Evolutionary conservation across 37 sponge, comb jelly and placozoan species (phyloP), one percentile per base, ranked within the genome.

Genomic region (Cliona cf. orientalis): DNA sequence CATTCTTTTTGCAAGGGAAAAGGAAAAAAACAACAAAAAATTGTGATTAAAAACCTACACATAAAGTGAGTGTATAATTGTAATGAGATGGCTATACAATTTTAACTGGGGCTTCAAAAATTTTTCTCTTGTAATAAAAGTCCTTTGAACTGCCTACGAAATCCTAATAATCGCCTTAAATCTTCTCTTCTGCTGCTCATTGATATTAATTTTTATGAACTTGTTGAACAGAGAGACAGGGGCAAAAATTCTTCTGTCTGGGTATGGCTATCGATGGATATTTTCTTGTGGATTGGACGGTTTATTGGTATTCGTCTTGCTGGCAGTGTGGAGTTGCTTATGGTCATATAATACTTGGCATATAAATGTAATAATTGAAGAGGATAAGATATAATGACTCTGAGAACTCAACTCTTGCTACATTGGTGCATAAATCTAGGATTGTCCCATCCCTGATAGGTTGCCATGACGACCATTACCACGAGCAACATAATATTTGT

Each of bases 241-340:
- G 79, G 41, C 92, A 89, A 69, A 92, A 90, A 0, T 89, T 95
- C 41, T 88, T 89, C 53, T 90, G 96, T 0, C 69, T 95, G 26
- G 21, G 72, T 73, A 25, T 79, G 79, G 75, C 9, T 86, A 6
- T 86, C 75, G 74, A 26, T 79, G 71, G 87, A 86, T 45, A 53
- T 86, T 0, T 86, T 86, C 45, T n/a, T 71, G 4, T 53, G 45
- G 64, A 22, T 72, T 0, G 64, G 87, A 31, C 46, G 75, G 0
- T 0, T 66, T 2, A 64, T 86, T 31, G 87, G 87, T 2, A 28
- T 79, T 3, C 23, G 73, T 41, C 65, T 80, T 1, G 29, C 75
- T 2, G 26, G 75, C 21, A n/a, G n/a, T n/a, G n/a, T n/a, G n/a
- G n/a, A n/a, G n/a, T n/a, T n/a, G n/a, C n/a, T n/a, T n/a, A n/a